A percentile compares a stretch with the other conserved stretches of the same genome.
These are phyloP conservation scores for Phylloscopus trochiloides DNA, from an alignment of 2,113 vertebrate species.

Conservation along the genomic window DNA sequence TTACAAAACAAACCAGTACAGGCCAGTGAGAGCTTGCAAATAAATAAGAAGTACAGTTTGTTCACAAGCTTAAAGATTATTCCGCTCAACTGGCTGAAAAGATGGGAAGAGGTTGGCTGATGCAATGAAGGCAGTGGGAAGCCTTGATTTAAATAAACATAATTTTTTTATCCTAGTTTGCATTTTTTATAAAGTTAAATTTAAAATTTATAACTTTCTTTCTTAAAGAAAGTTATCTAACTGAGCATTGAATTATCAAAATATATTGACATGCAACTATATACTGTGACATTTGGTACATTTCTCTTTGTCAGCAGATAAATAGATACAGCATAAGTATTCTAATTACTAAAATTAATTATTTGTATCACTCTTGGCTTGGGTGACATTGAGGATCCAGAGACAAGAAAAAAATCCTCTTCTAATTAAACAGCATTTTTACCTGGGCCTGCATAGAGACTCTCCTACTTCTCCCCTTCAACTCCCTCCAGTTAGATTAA, in stretches of 20 bases:
- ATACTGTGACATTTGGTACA: neutral
- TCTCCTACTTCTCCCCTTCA: neutral
- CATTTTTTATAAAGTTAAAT: neutral
- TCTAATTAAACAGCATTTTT: neutral
- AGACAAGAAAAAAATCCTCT: neutral
- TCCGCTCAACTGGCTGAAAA: neutral
- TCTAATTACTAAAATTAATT: neutral
- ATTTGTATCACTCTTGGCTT: neutral
- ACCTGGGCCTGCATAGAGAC: neutral
- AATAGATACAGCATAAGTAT: neutral
- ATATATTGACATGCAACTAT: neutral
- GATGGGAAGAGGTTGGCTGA: neutral
- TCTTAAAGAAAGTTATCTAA: neutral
- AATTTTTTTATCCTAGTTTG: neutral
- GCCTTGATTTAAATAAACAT: neutral
- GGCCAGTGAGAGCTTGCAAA: neutral
- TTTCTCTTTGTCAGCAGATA: neutral
- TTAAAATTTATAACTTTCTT: neutral
- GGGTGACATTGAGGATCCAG: neutral
- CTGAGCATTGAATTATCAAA: neutral
- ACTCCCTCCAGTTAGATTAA: neutral
- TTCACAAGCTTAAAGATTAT: neutral
- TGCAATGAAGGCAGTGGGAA: neutral
- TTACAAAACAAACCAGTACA: neutral
- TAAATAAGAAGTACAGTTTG: neutral